Base-by-base conservation (phyloP, 2,797 vertebrate genomes). In the Buphagus erythrorhynchus region DNA sequence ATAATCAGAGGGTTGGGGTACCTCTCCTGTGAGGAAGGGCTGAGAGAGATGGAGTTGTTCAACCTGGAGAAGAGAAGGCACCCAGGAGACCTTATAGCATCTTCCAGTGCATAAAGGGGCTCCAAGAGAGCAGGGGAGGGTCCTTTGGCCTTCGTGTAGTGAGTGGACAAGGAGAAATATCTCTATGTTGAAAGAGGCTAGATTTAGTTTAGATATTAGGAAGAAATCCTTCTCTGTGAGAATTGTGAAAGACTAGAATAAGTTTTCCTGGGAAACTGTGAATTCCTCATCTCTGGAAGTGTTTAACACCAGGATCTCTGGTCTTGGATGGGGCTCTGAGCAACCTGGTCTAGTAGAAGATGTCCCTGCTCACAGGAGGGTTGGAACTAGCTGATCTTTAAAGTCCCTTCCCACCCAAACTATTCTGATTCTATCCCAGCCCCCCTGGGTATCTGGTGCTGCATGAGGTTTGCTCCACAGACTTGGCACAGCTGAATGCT, bases 91-190 rank as follows among this genome's bases (percentile, higher is more conserved):
- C 3, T 55, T 33, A 3, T 1, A 62, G 24, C 5, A 36, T 5
- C 14, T 69, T 38, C 24, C 6, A 43, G 13, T 13, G 10, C 0
- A 1, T 17, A 62, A 17, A 38, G 7, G 28, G 13, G 4, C 28
- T 75, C 29, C 22, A 69, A 21, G 42, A 49, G 35, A 49, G 9
- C 13, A 43, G 11, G 17, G 15, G 13, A 52, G 21, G 3, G 14
- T 43, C 4, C 20, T 55, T 62, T 21, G n/a, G 17, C 29, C 16
- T 40, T 54, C 2, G 2, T 13, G 19, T 4, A 29, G 11, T 49
- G 42, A 25, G 2, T 33, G 42, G 13, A 18, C 11, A 49, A 62
- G 48, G 13, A n/a, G 7, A 13, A 62, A 43, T 38, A 8, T 22
- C 2, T 62, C 55, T 68, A 10, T 29, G 43, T 11, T 55, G 49